Evolutionary conservation across 2,797 vertebrate genomes (phyloP).

Genomic region (Tadarida brasiliensis): DNA sequence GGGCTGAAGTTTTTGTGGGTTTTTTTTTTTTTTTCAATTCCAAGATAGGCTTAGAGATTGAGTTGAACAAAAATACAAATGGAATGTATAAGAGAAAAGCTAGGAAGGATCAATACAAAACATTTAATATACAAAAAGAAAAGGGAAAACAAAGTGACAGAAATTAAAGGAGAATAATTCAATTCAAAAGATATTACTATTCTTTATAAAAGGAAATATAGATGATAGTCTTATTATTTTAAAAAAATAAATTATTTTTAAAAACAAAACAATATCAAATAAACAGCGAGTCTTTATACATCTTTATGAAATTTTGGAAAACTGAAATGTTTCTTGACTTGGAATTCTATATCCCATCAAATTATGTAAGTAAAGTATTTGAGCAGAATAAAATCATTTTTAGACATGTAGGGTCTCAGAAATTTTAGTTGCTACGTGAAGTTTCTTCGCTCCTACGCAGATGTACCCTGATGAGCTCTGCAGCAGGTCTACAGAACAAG

Average conservation of each 20-base stretch:
- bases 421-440: not conserved
- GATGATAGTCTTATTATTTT: not conserved
- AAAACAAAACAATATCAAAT: not conserved
- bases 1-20: not conserved
- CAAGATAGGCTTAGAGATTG: not conserved
- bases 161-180: not conserved
- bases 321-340: not conserved
- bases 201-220: not conserved
- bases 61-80: not conserved
- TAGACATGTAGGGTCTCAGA: not conserved
- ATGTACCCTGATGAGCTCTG: not conserved
- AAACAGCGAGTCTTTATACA: not conserved
- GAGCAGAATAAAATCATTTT: not conserved
- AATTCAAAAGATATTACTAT: not conserved
- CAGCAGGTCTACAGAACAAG: not conserved
- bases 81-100: not conserved
- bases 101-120: not conserved
- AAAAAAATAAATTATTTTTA: not conserved
- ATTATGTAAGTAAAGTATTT: not conserved
- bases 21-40: not conserved
- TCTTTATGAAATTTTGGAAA: not conserved
- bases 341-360: not conserved
- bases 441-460: not conserved
- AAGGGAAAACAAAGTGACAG: not conserved
- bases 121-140: not conserved